Conservation (phyloP, 2,888 invertebrate species). For the Quadroppia sp. region DNA sequence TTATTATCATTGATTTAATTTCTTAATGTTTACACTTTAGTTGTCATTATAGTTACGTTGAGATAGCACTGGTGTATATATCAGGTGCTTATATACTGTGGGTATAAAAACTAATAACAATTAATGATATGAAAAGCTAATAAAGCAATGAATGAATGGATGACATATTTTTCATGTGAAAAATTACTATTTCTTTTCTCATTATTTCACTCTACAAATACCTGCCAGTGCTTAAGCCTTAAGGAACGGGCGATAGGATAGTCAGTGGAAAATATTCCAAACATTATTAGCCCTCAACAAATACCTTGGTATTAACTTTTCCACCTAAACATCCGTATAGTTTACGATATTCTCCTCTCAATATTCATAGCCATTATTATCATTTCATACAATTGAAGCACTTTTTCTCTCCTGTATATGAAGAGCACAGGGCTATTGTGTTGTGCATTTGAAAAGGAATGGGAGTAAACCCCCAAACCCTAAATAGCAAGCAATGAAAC, state of each 20-base stretch:
- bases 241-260: no score
- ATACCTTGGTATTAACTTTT: background rate
- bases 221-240: no score
- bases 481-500: no score
- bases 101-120: conserved; percentile 7
- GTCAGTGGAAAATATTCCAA: no score
- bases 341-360: background rate
- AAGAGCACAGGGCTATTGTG: no score
- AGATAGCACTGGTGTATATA: background rate
- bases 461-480: no score
- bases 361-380: conserved; percentile 2
- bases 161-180: background rate
- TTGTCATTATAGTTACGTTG: background rate
- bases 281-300: background rate
- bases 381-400: background rate
- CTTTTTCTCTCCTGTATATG: no score
- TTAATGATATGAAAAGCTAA: background rate
- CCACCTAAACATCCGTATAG: background rate
- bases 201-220: background rate
- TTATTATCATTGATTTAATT: conserved; percentile 25
- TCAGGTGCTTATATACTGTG: background rate
- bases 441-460: no score
- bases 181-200: background rate
- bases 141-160: background rate
- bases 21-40: conserved; percentile 28